A percentile compares a stretch with the other conserved stretches of the same genome.
Evolutionary conservation across 2,113 vertebrate genomes (phyloP).

Genomic region (Cavia aperea): DNA sequence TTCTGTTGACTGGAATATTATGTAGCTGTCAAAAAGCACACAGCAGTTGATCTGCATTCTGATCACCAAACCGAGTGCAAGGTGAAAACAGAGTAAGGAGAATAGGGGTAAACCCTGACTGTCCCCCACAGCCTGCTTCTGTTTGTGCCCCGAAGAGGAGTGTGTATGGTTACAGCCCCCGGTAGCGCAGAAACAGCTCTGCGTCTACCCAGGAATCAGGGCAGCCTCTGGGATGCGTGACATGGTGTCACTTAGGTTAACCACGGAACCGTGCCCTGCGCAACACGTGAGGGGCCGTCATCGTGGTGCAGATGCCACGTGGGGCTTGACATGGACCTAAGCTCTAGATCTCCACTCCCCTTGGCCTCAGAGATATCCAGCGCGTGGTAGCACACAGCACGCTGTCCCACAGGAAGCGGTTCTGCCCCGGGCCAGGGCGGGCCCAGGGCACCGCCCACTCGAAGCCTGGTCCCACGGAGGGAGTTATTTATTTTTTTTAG

Average conservation of each 20-base stretch:
- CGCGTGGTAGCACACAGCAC: not conserved
- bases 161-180: not conserved
- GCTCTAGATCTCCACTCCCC: not conserved
- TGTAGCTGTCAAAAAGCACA: not conserved
- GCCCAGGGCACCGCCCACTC: not conserved
- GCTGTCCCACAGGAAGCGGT: not conserved
- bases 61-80: not conserved
- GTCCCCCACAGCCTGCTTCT: no score
- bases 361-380: not conserved
- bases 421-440: not conserved
- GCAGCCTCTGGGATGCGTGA: not conserved
- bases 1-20: not conserved
- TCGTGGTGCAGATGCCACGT: not conserved
- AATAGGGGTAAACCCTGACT: not conserved
- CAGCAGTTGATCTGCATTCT: not conserved
- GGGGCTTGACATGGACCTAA: accelerated
- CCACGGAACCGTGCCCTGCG: not conserved
- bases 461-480: not conserved
- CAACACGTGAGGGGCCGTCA: accelerated
- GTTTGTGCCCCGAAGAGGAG: not conserved
- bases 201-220: not conserved
- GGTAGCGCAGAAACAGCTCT: not conserved
- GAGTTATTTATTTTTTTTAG: not conserved
- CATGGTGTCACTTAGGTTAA: not conserved
- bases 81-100: not conserved